phyloP scores from a whole-genome alignment of 2,888 invertebrate genomes.

The Monopis laevigella region DNA sequence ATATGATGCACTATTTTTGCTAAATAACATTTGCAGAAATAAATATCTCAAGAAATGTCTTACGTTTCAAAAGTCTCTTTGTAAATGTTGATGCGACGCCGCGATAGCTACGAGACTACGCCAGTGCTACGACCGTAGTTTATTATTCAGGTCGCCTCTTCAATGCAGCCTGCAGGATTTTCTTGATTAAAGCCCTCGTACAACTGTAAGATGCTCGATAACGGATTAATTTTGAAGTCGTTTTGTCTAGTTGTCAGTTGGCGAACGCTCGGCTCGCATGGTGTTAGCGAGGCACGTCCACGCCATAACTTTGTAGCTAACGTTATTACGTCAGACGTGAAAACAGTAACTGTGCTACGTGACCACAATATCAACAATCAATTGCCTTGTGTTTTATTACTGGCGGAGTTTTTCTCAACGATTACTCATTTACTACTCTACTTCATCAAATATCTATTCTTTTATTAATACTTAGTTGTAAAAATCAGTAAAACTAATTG shows the following conservation, averaged over 20 bases:
- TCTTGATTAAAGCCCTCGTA: background rate
- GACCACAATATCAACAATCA: conserved; percentile 63
- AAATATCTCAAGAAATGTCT: too few relatives aligned
- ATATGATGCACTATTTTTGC: too few relatives aligned
- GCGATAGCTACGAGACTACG: conserved; percentile 4
- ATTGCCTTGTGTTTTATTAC: conserved; percentile 56
- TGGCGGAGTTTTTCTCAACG: conserved; percentile 28
- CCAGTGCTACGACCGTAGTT: background rate
- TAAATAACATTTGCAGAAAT: too few relatives aligned
- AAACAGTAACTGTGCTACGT: conserved; percentile 64
- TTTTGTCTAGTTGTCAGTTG: conserved; percentile 4
- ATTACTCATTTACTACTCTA: conserved; percentile 38
- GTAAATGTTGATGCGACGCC: too few relatives aligned
- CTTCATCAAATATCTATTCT: too few relatives aligned
- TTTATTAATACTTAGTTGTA: too few relatives aligned
- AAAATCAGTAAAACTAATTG: too few relatives aligned
- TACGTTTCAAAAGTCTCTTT: too few relatives aligned
- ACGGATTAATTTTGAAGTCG: conserved; percentile 6
- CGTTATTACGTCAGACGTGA: conserved; percentile 63
- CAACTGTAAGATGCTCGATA: background rate
- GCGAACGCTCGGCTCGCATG: background rate
- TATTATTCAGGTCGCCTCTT: conserved; percentile 1
- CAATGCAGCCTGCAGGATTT: background rate
- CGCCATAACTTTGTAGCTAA: conserved; percentile 60
- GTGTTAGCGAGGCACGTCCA: conserved; percentile 36